Conservation (phyloP, 2,888 invertebrate genomes). For the Acleris literana region DNA sequence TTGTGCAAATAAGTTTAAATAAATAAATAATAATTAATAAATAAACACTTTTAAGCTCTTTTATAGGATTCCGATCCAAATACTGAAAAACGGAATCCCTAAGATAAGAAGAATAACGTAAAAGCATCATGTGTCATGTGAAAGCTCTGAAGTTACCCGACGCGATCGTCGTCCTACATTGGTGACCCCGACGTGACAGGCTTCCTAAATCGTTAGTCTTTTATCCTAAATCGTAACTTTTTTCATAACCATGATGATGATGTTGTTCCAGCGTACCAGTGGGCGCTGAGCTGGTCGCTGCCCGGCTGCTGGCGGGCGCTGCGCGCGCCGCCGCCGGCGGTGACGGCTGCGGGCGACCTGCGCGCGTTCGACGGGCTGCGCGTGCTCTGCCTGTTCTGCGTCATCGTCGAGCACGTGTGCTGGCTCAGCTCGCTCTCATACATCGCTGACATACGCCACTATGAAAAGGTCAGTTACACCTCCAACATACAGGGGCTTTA, state of each 20-base stretch:
- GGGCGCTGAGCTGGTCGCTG: slow-evolving; percentile 66
- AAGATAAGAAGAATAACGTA: no score
- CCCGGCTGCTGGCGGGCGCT: slow-evolving; percentile 61
- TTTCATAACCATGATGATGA: background rate
- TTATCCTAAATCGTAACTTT: no score
- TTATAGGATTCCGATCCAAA: no score
- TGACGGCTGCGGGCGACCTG: slow-evolving; percentile 55
- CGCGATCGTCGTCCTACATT: no score
- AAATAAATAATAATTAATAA: no score
- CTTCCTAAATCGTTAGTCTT: no score
- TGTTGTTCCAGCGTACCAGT: slow-evolving; percentile 49
- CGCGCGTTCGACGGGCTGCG: slow-evolving; percentile 71
- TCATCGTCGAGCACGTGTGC: slow-evolving; percentile 76
- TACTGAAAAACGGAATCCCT: no score
- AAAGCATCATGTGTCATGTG: no score
- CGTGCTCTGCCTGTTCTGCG: slow-evolving; percentile 71
- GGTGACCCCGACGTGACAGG: no score
- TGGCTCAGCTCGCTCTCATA: slow-evolving; percentile 72
- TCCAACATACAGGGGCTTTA: background rate
- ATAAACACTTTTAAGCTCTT: no score
- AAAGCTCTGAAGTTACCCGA: no score
- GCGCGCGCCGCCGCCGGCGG: slow-evolving; percentile 47
- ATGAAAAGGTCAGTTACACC: slow-evolving; percentile 58
- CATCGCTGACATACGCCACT: slow-evolving; percentile 59
- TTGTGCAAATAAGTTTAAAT: no score